Evolutionary conservation across 1,140 invertebrate species (phyloP).

Genomic region (Bombus superbus): DNA sequence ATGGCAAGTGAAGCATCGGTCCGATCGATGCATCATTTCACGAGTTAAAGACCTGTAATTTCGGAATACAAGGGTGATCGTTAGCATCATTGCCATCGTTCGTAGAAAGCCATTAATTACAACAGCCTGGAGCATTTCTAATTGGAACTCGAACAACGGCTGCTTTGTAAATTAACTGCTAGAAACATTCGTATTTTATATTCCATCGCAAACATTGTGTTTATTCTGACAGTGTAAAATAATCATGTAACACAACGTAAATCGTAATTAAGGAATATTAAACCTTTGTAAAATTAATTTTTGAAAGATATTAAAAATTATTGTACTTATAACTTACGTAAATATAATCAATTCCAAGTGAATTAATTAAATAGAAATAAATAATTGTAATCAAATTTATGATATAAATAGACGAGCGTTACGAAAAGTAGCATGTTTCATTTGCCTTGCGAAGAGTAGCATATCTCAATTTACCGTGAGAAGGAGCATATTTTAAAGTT

Average conservation of each 20-base stretch:
- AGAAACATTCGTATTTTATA: not conserved
- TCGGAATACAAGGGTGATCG: not conserved
- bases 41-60: constrained; percentile 23
- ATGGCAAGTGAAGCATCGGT: not conserved
- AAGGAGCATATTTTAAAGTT: no score
- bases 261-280: not conserved
- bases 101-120: not conserved
- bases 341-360: no score
- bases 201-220: not conserved
- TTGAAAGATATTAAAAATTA: not conserved
- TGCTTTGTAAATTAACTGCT: not conserved
- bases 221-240: not conserved
- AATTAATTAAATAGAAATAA: no score
- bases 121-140: not conserved
- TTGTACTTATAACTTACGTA: no score
- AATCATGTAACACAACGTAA: not conserved
- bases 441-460: no score
- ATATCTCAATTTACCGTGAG: no score
- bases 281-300: not conserved
- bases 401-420: no score
- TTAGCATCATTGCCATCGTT: not conserved
- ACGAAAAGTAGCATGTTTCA: no score
- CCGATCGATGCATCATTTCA: not conserved
- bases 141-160: not conserved
- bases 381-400: no score